phyloP scores from a whole-genome alignment of 2,888 invertebrate genomes.

The Hypselothyrea guttata region DNA sequence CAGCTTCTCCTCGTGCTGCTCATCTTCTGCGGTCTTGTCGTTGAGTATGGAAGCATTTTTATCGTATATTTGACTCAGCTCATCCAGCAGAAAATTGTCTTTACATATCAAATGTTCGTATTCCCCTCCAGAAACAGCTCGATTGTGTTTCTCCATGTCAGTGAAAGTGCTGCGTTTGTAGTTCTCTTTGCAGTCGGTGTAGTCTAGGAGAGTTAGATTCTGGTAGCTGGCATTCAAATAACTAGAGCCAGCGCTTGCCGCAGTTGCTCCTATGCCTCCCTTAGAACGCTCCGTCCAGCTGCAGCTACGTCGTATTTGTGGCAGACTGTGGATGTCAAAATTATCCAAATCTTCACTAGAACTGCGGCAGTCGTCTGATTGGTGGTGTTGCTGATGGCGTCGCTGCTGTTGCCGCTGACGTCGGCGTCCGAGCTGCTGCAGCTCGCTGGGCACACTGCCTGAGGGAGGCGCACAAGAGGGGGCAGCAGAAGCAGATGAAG shows the following conservation, averaged over 20 bases:
- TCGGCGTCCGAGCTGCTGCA: slow-evolving; percentile 72
- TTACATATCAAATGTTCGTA: slow-evolving; percentile 77
- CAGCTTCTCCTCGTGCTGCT: slow-evolving; percentile 10
- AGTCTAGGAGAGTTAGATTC: slow-evolving; percentile 85
- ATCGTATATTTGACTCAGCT: slow-evolving; percentile 84
- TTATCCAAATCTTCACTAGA: slow-evolving; percentile 57
- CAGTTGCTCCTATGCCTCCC: slow-evolving; percentile 10
- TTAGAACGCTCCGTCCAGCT: slow-evolving; percentile 73
- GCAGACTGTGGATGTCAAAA: slow-evolving; percentile 45
- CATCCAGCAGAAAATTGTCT: slow-evolving; percentile 82
- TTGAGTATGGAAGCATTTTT: slow-evolving; percentile 84
- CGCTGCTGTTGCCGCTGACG: slow-evolving; percentile 45
- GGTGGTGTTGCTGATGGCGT: slow-evolving; percentile 29
- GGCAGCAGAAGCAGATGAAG: slow-evolving; percentile 18
- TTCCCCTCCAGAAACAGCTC: slow-evolving; percentile 45
- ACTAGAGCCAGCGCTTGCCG: slow-evolving; percentile 40
- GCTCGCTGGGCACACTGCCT: slow-evolving; percentile 72
- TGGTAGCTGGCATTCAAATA: slow-evolving; percentile 85
- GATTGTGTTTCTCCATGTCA: slow-evolving; percentile 57
- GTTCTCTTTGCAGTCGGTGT: slow-evolving; percentile 79
- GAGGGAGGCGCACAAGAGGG: slow-evolving; percentile 6
- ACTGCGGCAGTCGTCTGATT: slow-evolving; percentile 35
- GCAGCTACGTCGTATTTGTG: slow-evolving; percentile 68
- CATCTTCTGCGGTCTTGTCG: slow-evolving; percentile 79
- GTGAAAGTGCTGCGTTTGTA: slow-evolving; percentile 35